Base-by-base conservation (phyloP, 2,113 vertebrate species). In the Felis chaus region DNA sequence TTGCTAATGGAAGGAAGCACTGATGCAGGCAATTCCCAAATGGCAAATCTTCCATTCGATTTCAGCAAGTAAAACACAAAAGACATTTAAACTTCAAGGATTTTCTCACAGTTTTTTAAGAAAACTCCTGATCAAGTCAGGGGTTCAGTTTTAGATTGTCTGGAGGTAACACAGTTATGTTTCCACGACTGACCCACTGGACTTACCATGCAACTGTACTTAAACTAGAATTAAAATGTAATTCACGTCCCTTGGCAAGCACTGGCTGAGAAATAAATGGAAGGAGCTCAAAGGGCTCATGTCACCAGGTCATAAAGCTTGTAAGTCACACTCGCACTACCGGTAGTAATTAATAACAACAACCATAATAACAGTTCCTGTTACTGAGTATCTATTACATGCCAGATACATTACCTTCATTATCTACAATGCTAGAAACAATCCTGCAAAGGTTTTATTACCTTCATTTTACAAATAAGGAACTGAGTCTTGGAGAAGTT, bases 1-100 rank as follows among this genome's bases (percentile, higher is more conserved):
- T 10, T 61, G 91, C 84, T 96, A 89, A 89, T 48, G 93, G 94
- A 91, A 85, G 82, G 63, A 84, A 82, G 78, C 57, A 50, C 76
- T n/a, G 79, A 78, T n/a, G 76, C 69, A 36, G 66, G 31, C 91
- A 78, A 39, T 91, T 78, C 87, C 97, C 95, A 74, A 55, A 8
- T 27, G 85, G 61, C 69, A 84, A 48, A 19, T 45, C 73, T 94
- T 85, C 94, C 69, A n/a, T 79, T 76, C 13, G 50, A 76, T n/a
- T 98, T 89, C 91, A 97, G 95, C 96, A 97, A 97, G 33, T 27
- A 73, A 94, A 93, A 80, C 19, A 91, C 74, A 50, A 73, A 71
- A 69, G 57, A 11, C 63, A 36, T 29, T 29, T 66, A 36, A 2
- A 18, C 61, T 2, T 86, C 27, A 45, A 79, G 23, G 13, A 2